phyloP scores from a whole-genome alignment of 2,797 vertebrate genomes.

The Sebastes flavidus region DNA sequence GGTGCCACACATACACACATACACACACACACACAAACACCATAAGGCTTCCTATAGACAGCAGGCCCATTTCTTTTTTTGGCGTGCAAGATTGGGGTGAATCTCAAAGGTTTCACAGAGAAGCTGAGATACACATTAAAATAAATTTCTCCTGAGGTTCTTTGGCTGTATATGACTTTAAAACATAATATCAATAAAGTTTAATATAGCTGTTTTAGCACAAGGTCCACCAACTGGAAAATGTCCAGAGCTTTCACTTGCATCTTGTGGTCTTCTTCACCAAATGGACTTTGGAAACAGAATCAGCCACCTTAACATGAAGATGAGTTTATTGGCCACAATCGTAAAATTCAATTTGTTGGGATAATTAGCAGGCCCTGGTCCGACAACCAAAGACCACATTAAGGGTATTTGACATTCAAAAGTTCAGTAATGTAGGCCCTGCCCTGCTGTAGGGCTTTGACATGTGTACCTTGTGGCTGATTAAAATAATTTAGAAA shows the following conservation, averaged over 20 bases:
- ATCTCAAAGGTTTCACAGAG: conserved; percentile 14
- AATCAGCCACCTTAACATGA: neutral
- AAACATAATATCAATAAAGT: no score
- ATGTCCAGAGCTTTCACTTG: neutral
- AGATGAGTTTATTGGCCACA: neutral
- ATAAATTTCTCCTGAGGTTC: neutral
- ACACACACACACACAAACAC: neutral
- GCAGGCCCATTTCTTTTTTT: conserved; percentile 41
- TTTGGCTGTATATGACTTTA: neutral
- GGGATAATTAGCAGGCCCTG: neutral
- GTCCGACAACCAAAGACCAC: neutral
- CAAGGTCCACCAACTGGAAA: no score
- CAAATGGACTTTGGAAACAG: neutral
- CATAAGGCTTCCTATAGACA: conserved; percentile 17
- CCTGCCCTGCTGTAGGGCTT: neutral
- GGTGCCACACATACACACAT: neutral
- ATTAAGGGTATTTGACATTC: neutral
- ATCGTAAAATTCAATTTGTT: neutral
- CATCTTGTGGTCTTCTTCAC: neutral
- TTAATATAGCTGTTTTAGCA: neutral
- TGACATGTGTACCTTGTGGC: neutral
- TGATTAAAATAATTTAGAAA: neutral
- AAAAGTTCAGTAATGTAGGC: neutral
- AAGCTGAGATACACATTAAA: neutral
- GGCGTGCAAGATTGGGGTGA: conserved; percentile 12